These are phyloP conservation scores for Orchesellides sinensis DNA, from an alignment of 2,888 invertebrate species.

Conservation along the genomic window DNA sequence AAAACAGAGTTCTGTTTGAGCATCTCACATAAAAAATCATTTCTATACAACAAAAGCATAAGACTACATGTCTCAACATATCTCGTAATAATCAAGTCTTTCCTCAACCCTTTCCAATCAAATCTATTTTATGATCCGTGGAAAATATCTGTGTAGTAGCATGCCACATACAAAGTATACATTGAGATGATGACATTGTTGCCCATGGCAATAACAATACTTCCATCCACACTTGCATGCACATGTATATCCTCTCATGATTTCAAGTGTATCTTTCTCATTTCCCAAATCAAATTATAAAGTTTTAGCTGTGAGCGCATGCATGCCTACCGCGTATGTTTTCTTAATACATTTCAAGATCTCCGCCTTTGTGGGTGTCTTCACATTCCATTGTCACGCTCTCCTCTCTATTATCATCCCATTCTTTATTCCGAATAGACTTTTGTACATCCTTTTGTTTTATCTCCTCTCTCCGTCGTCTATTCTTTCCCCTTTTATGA, in stretches of 20 bases:
- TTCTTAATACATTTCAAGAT: not conserved
- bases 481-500: not conserved
- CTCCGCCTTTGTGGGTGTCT: no score
- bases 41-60: not conserved
- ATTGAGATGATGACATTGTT: not conserved
- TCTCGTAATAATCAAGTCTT: not conserved
- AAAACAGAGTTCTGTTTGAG: not conserved
- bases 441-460: constrained; percentile 50
- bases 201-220: not conserved
- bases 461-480: constrained; percentile 28
- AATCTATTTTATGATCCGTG: not conserved
- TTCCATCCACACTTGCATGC: not conserved
- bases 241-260: no score
- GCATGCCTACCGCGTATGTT: not conserved
- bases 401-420: not conserved
- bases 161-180: no score
- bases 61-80: no score
- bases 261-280: not conserved
- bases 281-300: not conserved
- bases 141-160: no score
- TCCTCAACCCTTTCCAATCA: not conserved
- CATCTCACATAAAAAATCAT: not conserved
- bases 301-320: not conserved
- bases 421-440: not conserved
- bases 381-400: not conserved